These are phyloP conservation scores for Rhorus exstirpatorius DNA, from an alignment of 2,888 invertebrate species.

Conservation along the genomic window DNA sequence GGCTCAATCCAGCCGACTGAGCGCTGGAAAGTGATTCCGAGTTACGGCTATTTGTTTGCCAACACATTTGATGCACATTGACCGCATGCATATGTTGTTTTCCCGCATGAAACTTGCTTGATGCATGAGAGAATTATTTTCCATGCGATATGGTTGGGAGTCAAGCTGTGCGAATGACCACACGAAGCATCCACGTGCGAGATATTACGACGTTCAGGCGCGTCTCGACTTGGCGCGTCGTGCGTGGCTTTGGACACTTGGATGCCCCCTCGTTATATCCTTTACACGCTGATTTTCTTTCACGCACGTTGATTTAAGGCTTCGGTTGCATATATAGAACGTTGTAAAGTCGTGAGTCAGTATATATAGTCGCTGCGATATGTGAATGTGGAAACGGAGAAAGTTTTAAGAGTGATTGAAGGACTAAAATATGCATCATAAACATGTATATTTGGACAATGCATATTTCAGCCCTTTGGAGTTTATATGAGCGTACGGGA, in stretches of 20 bases:
- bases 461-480: too few species aligned
- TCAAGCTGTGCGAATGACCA: slow-evolving; percentile 26
- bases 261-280: slow-evolving; percentile 2
- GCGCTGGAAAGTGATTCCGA: not conserved
- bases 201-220: slow-evolving; percentile 48
- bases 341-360: too few species aligned
- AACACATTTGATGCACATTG: slow-evolving; percentile 4
- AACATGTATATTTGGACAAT: too few species aligned
- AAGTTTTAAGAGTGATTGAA: too few species aligned
- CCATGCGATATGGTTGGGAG: slow-evolving; percentile 15
- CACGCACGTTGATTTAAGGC: slow-evolving; percentile 24
- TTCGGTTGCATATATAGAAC: not conserved
- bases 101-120: slow-evolving; percentile 21
- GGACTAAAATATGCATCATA: too few species aligned
- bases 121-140: slow-evolving; percentile 34
- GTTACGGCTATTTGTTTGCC: slow-evolving; percentile 21
- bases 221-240: slow-evolving; percentile 26
- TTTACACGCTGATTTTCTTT: too few species aligned
- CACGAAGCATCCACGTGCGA: slow-evolving; percentile 44
- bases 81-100: not conserved
- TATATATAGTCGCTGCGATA: too few species aligned
- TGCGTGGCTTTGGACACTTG: slow-evolving; percentile 33
- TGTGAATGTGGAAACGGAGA: too few species aligned
- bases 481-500: too few species aligned
- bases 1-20: not conserved